These are phyloP conservation scores for Ypsolopha scabrella DNA, from an alignment of 2,888 invertebrate genomes.

Conservation along the genomic window DNA sequence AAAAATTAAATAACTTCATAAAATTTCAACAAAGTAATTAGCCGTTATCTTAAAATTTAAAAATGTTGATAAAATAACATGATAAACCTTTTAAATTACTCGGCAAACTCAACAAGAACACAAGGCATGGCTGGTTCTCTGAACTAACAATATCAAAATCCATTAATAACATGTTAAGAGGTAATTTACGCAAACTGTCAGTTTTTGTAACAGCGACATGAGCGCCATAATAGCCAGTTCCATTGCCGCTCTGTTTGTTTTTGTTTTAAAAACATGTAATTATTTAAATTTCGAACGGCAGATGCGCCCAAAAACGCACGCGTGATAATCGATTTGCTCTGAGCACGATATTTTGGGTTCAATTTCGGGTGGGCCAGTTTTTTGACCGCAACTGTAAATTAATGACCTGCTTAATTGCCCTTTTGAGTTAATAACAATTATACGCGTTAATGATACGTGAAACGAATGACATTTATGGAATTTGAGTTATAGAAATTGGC, in stretches of 20 bases:
- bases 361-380: slow-evolving; percentile 3
- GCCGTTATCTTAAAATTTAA: no score
- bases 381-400: slow-evolving; percentile 4
- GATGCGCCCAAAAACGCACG: slow-evolving; percentile 41
- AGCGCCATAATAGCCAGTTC: slow-evolving; percentile 8
- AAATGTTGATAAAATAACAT: not conserved
- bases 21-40: no score
- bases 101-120: not conserved
- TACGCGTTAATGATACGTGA: slow-evolving; percentile 10
- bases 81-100: not conserved
- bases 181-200: slow-evolving; percentile 48
- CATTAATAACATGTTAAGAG: slow-evolving; percentile 40
- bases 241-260: slow-evolving; percentile 9
- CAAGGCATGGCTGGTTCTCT: not conserved
- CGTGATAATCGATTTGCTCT: slow-evolving; percentile 32
- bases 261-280: slow-evolving; percentile 42
- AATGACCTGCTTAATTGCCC: slow-evolving; percentile 10
- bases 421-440: slow-evolving; percentile 8
- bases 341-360: slow-evolving; percentile 1
- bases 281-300: slow-evolving; percentile 63
- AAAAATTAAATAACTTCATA: no score
- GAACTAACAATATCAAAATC: slow-evolving; percentile 13
- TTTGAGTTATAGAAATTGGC: no score
- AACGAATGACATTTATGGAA: not conserved
- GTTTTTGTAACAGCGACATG: slow-evolving; percentile 24